phyloP scores from a whole-genome alignment of 1,140 invertebrate species.

The Caenorhabditis briggsae region DNA sequence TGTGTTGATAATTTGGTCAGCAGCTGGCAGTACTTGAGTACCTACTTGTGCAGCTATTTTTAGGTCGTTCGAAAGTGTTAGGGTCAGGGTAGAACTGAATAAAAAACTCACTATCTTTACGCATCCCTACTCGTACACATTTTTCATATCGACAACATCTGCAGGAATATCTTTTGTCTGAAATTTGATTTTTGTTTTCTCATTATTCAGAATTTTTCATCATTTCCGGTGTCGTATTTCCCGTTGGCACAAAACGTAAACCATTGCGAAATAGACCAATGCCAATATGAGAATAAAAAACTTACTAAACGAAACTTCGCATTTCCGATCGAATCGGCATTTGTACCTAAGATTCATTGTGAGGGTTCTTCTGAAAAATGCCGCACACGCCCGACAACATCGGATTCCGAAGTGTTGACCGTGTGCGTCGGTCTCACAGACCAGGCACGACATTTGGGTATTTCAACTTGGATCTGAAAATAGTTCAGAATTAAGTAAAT shows the following conservation, averaged over 20 bases:
- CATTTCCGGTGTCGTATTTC: constrained; percentile 31
- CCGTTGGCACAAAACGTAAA: neutral
- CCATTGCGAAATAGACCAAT: constrained; percentile 34
- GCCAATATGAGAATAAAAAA: neutral
- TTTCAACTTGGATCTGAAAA: constrained; percentile 26
- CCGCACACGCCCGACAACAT: constrained; percentile 63
- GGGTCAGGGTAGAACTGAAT: neutral
- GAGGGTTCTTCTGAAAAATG: constrained; percentile 62
- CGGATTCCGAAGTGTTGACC: constrained; percentile 63
- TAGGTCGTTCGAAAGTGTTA: constrained; percentile 22
- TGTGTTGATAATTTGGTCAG: neutral
- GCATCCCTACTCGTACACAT: constrained; percentile 52
- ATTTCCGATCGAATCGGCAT: constrained; percentile 59
- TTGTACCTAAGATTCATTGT: constrained; percentile 61
- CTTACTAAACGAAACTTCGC: constrained; percentile 64
- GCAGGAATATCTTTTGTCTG: constrained; percentile 61
- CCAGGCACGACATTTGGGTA: constrained; percentile 54
- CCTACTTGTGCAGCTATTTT: constrained; percentile 14
- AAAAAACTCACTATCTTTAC: constrained; percentile 51
- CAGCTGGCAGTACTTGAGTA: neutral
- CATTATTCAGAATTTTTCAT: neutral
- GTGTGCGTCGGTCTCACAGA: constrained; percentile 59
- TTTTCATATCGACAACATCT: constrained; percentile 53
- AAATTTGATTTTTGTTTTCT: neutral
- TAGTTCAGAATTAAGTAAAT: neutral